Percentiles rank a stretch among this genome's conserved stretches.
Evolutionary conservation across 2,888 invertebrate genomes (phyloP).

Genomic region (Macrophya annulata): DNA sequence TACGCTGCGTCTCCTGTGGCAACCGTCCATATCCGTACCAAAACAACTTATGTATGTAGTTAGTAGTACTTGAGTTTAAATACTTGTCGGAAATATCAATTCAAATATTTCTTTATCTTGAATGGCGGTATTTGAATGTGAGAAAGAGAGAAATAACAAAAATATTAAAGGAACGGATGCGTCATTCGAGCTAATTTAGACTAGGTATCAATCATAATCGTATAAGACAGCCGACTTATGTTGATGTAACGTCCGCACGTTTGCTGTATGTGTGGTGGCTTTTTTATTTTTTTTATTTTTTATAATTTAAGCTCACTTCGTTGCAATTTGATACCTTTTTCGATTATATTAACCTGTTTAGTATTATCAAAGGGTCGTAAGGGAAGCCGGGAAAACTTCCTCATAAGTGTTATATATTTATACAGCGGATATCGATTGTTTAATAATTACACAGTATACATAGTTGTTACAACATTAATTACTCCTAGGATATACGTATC

Average conservation of each 20-base stretch:
- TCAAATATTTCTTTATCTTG: background rate
- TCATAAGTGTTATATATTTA: background rate
- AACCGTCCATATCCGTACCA: slow-evolving; percentile 62
- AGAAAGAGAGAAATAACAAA: background rate
- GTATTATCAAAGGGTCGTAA: slow-evolving; percentile 7
- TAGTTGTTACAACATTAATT: background rate
- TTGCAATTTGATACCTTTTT: slow-evolving; percentile 28
- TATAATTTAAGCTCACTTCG: background rate
- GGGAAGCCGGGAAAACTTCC: slow-evolving; percentile 23
- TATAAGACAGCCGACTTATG: background rate
- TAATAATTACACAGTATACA: background rate
- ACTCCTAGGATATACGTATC: background rate
- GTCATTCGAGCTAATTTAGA: slow-evolving; percentile 35
- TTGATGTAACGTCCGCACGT: too few species aligned
- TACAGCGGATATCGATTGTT: slow-evolving; percentile 15
- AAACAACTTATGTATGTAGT: slow-evolving; percentile 59
- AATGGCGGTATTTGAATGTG: background rate
- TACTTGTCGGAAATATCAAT: slow-evolving; percentile 35
- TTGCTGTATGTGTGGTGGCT: background rate
- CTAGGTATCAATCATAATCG: slow-evolving; percentile 20
- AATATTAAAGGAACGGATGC: background rate
- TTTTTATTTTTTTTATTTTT: background rate
- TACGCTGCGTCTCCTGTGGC: slow-evolving; percentile 67
- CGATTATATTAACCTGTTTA: background rate
- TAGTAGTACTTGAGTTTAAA: background rate